Base-by-base conservation (phyloP, 2,888 invertebrate species). In the Liopterus haemorrhoidalis region DNA sequence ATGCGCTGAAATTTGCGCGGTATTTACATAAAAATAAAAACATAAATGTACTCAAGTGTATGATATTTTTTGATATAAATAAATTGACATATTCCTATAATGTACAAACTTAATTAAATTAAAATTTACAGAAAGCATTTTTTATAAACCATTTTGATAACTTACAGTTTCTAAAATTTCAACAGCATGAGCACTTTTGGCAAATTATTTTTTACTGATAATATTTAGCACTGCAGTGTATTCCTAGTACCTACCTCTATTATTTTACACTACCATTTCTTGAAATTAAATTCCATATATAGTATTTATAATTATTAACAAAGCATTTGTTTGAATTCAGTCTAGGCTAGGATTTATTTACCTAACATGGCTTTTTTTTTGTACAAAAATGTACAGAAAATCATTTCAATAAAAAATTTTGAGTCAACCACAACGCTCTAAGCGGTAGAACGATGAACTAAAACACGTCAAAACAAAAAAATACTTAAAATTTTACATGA, bases 171-270 rank as follows among this genome's bases (percentile, higher is more conserved):
- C 56, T 58, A 59, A 48, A 59, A 57, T 57, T 59, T 54, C 63
- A 77, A 77, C 75, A 78, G 77, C 76, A 74, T 78, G 78, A 78
- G 78, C 78, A 78, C 78, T 78, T 78, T 77, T 75, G 78, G 78
- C 78, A 66, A 77, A 76, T 76, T 77, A 65, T 65, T 66, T 62
- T 60, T 57, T 50, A 59, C 60, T 57, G 53, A 61, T 61, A 55
- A 54, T 59, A 48, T 45, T 39, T 46, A 64, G 60, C 54, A 56
- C 54, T 51, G 57, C 56, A 54, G 54, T 57, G 54, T 49, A 49
- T 51, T 53, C 49, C 49, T 49, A 44, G 35, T 47, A 47, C 41
- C 43, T 38, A 41, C 40, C n/a, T 14, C 5, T 32, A 8, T 33
- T 45, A 39, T 31, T 44, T 32, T 38, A 38, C 39, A 45, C 39